These are phyloP conservation scores for Clarias platycephalus DNA, from an alignment of 2,797 vertebrate genomes.

Conservation along the genomic window DNA sequence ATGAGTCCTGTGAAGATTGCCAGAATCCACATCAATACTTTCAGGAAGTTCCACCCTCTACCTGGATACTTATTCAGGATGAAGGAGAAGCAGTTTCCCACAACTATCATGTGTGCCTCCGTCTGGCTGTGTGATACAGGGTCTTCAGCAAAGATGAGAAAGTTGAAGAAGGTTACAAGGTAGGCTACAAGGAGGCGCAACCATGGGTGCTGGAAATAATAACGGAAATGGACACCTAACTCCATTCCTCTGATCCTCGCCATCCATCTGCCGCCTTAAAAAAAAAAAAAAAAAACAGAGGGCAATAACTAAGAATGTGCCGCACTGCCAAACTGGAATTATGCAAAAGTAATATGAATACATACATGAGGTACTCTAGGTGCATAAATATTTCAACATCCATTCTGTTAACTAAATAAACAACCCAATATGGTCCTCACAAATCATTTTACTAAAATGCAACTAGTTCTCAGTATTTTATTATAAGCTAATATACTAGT, in stretches of 20 bases:
- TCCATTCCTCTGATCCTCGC: slow-evolving; percentile 82
- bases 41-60: slow-evolving; percentile 87
- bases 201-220: slow-evolving; percentile 99
- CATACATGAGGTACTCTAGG: not conserved
- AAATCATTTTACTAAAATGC: not conserved
- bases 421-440: not conserved
- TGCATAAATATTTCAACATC: not conserved
- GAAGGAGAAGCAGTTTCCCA: slow-evolving; percentile 98
- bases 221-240: slow-evolving; percentile 89
- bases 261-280: slow-evolving; percentile 69
- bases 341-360: not conserved
- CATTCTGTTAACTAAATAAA: not conserved
- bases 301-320: not conserved
- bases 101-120: slow-evolving; percentile 92
- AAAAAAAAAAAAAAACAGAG: slow-evolving; percentile 31
- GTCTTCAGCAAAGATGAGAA: slow-evolving; percentile 96
- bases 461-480: not conserved
- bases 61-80: slow-evolving; percentile 94
- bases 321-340: not conserved
- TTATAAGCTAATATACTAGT: not conserved
- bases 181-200: slow-evolving; percentile 94
- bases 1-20: slow-evolving; percentile 88
- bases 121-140: slow-evolving; percentile 96
- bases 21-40: slow-evolving; percentile 90
- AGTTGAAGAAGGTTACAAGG: slow-evolving; percentile 97